These are phyloP conservation scores for Laothoe populi DNA, from an alignment of 2,888 invertebrate species.

Conservation along the genomic window DNA sequence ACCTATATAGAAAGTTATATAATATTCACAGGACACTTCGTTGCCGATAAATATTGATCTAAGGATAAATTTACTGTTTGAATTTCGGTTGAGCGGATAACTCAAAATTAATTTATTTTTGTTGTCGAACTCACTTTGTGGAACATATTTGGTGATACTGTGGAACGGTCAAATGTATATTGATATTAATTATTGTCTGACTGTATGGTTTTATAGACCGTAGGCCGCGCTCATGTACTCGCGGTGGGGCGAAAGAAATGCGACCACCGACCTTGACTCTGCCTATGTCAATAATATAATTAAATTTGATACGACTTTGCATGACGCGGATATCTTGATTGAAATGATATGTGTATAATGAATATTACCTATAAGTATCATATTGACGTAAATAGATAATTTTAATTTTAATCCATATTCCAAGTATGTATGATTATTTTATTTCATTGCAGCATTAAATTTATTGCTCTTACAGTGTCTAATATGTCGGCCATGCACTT, in stretches of 20 bases:
- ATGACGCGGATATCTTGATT: neutral
- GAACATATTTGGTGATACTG: slow-evolving; percentile 68
- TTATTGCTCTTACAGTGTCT: too few relatives aligned
- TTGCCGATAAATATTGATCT: neutral
- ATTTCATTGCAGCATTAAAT: too few relatives aligned
- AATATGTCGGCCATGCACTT: too few relatives aligned
- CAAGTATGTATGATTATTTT: too few relatives aligned
- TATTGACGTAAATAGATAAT: too few relatives aligned
- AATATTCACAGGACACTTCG: too few relatives aligned
- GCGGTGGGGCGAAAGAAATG: slow-evolving; percentile 35
- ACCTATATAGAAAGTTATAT: too few relatives aligned
- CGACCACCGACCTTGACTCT: slow-evolving; percentile 31
- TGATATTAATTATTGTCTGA: slow-evolving; percentile 62
- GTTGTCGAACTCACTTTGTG: slow-evolving; percentile 66
- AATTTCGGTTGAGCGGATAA: neutral
- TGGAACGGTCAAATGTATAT: slow-evolving; percentile 54
- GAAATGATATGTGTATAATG: slow-evolving; percentile 1
- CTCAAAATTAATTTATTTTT: neutral
- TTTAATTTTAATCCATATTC: too few relatives aligned
- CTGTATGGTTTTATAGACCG: slow-evolving; percentile 31
- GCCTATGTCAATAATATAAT: neutral
- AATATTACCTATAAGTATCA: too few relatives aligned
- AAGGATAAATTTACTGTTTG: slow-evolving; percentile 4
- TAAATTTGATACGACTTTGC: neutral
- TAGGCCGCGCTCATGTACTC: neutral